phyloP scores from a whole-genome alignment of 2,797 vertebrate species.

The Gambusia yucatana region DNA sequence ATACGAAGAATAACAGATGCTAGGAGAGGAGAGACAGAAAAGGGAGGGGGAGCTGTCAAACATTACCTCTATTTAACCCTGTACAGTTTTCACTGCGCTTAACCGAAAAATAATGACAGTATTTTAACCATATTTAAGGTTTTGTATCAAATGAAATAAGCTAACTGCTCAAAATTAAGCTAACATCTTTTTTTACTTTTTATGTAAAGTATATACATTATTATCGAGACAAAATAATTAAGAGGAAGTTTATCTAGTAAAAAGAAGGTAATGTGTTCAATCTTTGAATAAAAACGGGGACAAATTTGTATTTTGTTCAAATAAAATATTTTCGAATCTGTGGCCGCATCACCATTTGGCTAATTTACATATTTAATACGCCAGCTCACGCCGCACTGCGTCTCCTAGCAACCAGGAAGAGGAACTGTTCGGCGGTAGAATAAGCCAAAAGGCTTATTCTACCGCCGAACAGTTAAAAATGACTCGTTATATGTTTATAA shows the following conservation, averaged over 20 bases:
- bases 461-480: no score
- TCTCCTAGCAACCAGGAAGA: constrained; percentile 53
- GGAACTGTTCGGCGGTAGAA: background rate
- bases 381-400: constrained; percentile 6
- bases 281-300: background rate
- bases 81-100: background rate
- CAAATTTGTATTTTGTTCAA: no score
- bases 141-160: background rate
- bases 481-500: background rate
- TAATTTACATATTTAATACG: constrained; percentile 63
- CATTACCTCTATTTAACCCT: background rate
- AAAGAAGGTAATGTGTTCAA: background rate
- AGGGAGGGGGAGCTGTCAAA: constrained; percentile 6
- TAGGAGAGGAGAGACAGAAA: background rate
- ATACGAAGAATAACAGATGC: constrained; percentile 25
- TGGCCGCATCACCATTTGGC: constrained; percentile 27
- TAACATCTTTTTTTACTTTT: background rate
- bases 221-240: background rate
- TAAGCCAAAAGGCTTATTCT: no score
- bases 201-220: background rate
- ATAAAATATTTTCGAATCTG: background rate
- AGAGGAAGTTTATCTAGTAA: background rate
- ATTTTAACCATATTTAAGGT: background rate
- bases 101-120: background rate
- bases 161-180: background rate